Base-by-base conservation (phyloP, 2,113 vertebrate species). In the Nothoprocta perdicaria region DNA sequence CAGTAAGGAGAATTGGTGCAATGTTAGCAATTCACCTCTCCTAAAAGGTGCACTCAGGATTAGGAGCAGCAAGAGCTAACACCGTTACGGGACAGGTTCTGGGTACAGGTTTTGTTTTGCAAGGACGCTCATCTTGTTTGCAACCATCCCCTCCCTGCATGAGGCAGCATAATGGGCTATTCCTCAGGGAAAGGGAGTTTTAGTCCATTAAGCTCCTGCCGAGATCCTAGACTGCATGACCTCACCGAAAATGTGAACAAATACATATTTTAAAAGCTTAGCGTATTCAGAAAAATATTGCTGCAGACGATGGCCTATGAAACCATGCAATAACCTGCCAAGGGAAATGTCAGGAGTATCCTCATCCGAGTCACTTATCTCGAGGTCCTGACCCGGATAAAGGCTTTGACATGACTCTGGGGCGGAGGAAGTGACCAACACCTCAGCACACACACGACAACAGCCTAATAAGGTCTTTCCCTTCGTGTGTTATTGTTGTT, bases 331-430 rank as follows among this genome's bases (percentile, higher is more conserved):
- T 66, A 91, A 87, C 31, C 63, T 74, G 78, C 50, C 63, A 85
- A 80, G 80, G 89, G 84, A 92, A 94, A 92, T 80, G 89, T 94
- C 35, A 50, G 75, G 89, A 94, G 80, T 35, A 50, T 95, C 86
- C 40, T 81, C 38, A 43, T 81, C 91, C 93, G 93, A 94, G 76
- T 93, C 91, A 92, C 41, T 48, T 73, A 48, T 71, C 69, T 69
- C 23, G 5, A 85, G 53, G 50, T 27, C 79, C 73, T 53, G 76
- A 77, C 91, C 84, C 43, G n/a, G 86, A 92, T 89, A 96, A 96
- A 94, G 69, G 78, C 84, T 92, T 91, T 87, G 75, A 94, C 90
- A 92, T 72, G 24, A 94, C 84, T 79, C 91, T 66, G 58, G 62
- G 60, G 43, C 33, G 55, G 75, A 43, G 77, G 88, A 73, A 94